phyloP scores from a whole-genome alignment of 2,888 invertebrate species.

The Aspidiotus destructor region DNA sequence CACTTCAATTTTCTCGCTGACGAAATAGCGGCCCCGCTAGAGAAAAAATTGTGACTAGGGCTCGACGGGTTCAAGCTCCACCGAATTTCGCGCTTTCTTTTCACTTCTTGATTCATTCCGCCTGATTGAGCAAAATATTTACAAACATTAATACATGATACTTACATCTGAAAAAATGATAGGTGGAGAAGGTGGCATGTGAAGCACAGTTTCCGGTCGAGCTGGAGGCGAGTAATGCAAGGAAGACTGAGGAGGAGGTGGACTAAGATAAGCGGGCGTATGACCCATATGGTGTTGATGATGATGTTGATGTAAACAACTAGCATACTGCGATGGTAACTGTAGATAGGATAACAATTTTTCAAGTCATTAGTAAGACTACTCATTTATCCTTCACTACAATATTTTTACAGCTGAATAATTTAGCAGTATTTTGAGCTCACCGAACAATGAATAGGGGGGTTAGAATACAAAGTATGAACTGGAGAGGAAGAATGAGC shows the following conservation, averaged over 20 bases:
- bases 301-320: slow-evolving; percentile 37
- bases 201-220: slow-evolving; percentile 19
- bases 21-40: no score
- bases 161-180: slow-evolving; percentile 39
- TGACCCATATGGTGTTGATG: slow-evolving; percentile 38
- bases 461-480: slow-evolving; percentile 42
- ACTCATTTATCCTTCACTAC: background rate
- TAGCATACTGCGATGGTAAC: slow-evolving; percentile 37
- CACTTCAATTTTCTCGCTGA: no score
- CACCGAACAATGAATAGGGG: slow-evolving; percentile 36
- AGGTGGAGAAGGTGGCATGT: slow-evolving; percentile 36
- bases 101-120: slow-evolving; percentile 4
- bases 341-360: background rate
- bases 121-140: slow-evolving; percentile 13
- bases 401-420: background rate
- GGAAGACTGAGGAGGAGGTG: slow-evolving; percentile 33
- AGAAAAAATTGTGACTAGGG: no score
- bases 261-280: slow-evolving; percentile 35
- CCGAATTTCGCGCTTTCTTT: no score
- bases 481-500: slow-evolving; percentile 38
- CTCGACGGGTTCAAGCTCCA: no score
- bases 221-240: slow-evolving; percentile 28
- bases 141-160: slow-evolving; percentile 34
- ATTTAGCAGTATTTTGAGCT: background rate
- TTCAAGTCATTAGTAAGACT: background rate